Conservation (phyloP, 1,140 invertebrate genomes). For the Globodera ellingtonae region DNA sequence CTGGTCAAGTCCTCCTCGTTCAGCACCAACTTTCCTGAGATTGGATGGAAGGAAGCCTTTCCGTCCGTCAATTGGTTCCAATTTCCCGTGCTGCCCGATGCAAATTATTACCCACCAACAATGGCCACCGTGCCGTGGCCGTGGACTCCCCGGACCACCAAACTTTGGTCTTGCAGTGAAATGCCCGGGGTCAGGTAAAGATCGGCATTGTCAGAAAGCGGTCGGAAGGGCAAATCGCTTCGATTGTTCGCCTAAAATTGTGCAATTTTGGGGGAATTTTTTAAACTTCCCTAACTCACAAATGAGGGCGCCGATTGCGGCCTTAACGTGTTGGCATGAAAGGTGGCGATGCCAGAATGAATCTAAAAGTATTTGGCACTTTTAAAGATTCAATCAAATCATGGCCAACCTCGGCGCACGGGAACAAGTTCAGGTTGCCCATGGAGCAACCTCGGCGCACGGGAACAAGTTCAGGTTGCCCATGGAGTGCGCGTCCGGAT, state of each 20-base stretch:
- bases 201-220: slow-evolving; percentile 39
- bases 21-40: slow-evolving; percentile 28
- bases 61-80: background rate
- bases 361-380: background rate
- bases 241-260: slow-evolving; percentile 33
- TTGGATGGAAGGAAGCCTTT: background rate
- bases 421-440: slow-evolving; percentile 39
- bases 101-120: slow-evolving; percentile 17
- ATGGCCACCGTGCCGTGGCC: slow-evolving; percentile 40
- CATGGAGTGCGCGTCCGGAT: slow-evolving; percentile 41
- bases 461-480: slow-evolving; percentile 41
- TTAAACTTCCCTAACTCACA: slow-evolving; percentile 21
- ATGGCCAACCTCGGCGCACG: slow-evolving; percentile 33
- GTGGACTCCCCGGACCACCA: slow-evolving; percentile 32
- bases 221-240: slow-evolving; percentile 35
- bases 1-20: slow-evolving; percentile 27
- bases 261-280: background rate
- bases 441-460: slow-evolving; percentile 37
- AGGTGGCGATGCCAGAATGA: slow-evolving; percentile 2
- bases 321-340: slow-evolving; percentile 1
- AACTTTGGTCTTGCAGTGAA: slow-evolving; percentile 40
- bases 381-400: background rate
- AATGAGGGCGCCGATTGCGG: slow-evolving; percentile 33
- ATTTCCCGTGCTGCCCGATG: background rate
- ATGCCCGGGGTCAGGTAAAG: slow-evolving; percentile 36